Evolutionary conservation across 2,797 vertebrate genomes (phyloP).

Genomic region (Acanthopagrus latus): DNA sequence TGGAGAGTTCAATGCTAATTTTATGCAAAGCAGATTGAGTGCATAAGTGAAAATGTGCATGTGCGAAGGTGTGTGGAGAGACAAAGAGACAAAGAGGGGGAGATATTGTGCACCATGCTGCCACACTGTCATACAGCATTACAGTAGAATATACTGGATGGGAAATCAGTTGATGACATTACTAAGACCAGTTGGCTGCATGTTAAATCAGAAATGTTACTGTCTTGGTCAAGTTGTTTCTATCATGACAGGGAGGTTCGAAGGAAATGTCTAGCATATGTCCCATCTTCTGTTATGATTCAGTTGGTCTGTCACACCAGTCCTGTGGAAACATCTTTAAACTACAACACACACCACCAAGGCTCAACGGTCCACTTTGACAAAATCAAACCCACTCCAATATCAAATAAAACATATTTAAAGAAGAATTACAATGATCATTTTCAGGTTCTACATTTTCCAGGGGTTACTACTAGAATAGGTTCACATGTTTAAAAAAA

Average conservation of each 20-base stretch:
- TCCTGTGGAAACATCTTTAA: neutral
- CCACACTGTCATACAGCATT: neutral
- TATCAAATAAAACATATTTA: no score
- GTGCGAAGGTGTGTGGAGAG: neutral
- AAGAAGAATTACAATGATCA: no score
- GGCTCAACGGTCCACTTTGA: no score
- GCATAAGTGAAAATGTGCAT: conserved; percentile 9
- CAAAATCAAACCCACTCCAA: no score
- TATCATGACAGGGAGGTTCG: neutral
- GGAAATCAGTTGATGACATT: neutral
- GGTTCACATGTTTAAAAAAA: no score
- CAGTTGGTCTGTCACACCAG: neutral
- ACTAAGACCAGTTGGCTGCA: neutral
- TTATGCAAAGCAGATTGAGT: conserved; percentile 44
- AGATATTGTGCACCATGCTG: neutral
- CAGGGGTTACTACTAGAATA: no score
- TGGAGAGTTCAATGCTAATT: conserved; percentile 34
- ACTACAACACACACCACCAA: no score
- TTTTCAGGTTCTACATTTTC: no score
- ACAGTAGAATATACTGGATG: neutral
- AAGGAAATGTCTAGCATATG: conserved; percentile 3
- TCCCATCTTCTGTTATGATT: neutral
- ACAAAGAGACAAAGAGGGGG: neutral
- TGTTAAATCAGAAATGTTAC: neutral
- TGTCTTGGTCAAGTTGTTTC: neutral